Evolutionary conservation across 2,888 invertebrate species (phyloP), one percentile per base, ranked within the genome.

Genomic region (Mayetiola destructor): DNA sequence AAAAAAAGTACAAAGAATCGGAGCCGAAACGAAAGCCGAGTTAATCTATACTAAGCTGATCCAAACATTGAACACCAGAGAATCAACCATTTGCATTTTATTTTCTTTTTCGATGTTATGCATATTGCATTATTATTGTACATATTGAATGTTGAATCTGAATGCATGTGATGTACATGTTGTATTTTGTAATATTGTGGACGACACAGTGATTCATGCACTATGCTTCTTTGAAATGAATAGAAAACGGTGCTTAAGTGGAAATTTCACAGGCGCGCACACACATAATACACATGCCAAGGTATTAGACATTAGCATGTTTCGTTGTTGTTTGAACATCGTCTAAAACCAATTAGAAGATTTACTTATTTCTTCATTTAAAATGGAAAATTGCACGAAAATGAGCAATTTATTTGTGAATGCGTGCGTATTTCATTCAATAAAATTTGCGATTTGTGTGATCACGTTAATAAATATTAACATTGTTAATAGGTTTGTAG

Each of bases 401-500:
- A 27, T 48, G 27, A 48, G 27, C 48, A 48, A 48, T 48, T 48
- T 48, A 48, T 48, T 27, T 23, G 27, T 48, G 48, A 23, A 27
- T 48, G 27, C 29, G 27, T 3, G 23, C 8, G 48, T 9, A 3
- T 16, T 48, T 14, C n/a, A 21, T 5, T 23, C 23, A 23, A 21
- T 23, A 21, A 23, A 10, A 12, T 37, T 37, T 23, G 3, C 10
- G 42, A 23, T 23, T 10, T 14, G 42, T 27, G 48, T n/a, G 27
- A 48, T 27, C 48, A 48, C 48, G 48, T 27, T 48, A 27, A 48
- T 48, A 48, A 48, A 48, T 48, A 48, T 48, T 27, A 48, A 27
- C 48, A 48, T 48, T 48, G 48, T 48, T 48, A 27, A 48, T 48
- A 48, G 48, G 48, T 48, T 48, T 48, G 48, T 48, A 27, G n/a